These are phyloP conservation scores for Microcebus ravelobensis DNA, from an alignment of 2,113 vertebrate species.

Conservation along the genomic window DNA sequence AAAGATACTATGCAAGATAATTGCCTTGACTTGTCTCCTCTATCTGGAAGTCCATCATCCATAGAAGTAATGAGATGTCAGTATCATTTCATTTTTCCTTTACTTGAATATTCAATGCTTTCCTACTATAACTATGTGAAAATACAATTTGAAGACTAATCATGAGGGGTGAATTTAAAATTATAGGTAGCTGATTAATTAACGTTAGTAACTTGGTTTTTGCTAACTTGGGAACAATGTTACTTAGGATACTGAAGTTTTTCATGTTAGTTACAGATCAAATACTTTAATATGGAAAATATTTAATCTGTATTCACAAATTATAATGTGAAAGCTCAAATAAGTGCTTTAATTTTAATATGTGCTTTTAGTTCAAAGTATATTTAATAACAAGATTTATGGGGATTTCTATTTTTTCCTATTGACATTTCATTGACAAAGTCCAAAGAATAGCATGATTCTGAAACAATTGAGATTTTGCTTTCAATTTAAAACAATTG, in stretches of 20 bases:
- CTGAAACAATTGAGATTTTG: neutral
- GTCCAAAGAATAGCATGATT: neutral
- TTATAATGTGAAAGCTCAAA: conserved; percentile 2
- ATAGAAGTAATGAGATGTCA: conserved; percentile 92
- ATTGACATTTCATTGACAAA: conserved; percentile 4
- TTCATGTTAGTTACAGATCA: conserved; percentile 9
- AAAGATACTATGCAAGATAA: conserved; percentile 7
- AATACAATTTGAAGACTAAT: conserved; percentile 42
- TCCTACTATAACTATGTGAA: neutral
- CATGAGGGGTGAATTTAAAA: conserved; percentile 11
- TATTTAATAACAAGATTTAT: neutral
- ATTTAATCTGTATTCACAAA: neutral
- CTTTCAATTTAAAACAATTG: conserved; percentile 45
- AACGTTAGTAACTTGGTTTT: neutral
- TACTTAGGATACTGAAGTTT: neutral
- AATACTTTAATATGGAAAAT: neutral
- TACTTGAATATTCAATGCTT: neutral
- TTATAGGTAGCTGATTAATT: neutral
- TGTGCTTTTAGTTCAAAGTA: neutral
- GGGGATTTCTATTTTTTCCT: neutral
- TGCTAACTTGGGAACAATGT: neutral
- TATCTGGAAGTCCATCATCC: conserved; percentile 77
- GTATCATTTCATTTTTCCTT: conserved; percentile 74
- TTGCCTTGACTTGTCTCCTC: conserved; percentile 28
- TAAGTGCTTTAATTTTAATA: neutral